Evolutionary conservation across 64 coral and sea anemone species (phyloP), one percentile per base, ranked within the genome.

Genomic region (Pocillopora damicornis): DNA sequence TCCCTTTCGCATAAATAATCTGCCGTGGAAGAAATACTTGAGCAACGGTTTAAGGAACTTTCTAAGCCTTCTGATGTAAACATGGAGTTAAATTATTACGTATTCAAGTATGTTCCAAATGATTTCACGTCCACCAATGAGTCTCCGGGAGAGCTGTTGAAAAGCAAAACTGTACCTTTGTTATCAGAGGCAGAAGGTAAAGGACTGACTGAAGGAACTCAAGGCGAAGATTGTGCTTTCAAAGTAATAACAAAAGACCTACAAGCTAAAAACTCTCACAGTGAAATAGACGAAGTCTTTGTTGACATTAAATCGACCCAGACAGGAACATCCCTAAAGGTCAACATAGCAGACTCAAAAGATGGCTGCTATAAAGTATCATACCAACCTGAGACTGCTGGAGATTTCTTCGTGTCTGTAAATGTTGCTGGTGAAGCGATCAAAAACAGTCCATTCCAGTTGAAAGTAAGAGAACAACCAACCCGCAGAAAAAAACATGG

Each of bases 21-120:
- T 83, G 0, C 63, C 63, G 63, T 83, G 9, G 63, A 83, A 83
- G 63, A 68, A 58, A 67, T 63, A 67, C 80, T 83, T 13, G 62
- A 69, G 13, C 62, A 13, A 51, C 66, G 80, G 62, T 83, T 69
- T 83, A 34, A 83, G 37, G 81, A 83, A 37, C 62, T 83, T 83
- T 18, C 20, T 0, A 51, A 60, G 13, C 17, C 79, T 13, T 17
- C 35, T 1, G 61, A 23, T 51, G 64, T 22, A 12, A 15, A 13
- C 1, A 36, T 83, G 34, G 14, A 69, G 17, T 6, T 68, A 63
- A 83, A 83, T 83, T 35, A 11, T 1, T 37, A 35, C 11, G 16
- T 2, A 2, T 62, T 83, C 17, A 83, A 68, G 35, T 83, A 71
- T 35, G 63, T 83, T 25, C 37, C 37, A 56, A 85, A 59, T 72